phyloP scores from a whole-genome alignment of 2,113 vertebrate species.

The Neopipo cinnamomea region DNA sequence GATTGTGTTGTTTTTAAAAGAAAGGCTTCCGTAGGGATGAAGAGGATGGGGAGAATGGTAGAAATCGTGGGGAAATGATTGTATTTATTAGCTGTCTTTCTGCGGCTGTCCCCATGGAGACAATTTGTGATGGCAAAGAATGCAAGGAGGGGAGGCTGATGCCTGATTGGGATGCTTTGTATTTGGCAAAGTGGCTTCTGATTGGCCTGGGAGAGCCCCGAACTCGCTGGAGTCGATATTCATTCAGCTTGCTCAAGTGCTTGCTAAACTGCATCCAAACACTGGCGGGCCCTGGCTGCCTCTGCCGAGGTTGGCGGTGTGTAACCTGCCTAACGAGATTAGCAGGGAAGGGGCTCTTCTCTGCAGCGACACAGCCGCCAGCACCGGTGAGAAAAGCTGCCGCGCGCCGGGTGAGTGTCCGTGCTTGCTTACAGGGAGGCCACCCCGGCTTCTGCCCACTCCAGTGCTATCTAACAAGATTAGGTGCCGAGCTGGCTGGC shows the following conservation, averaged over 20 bases:
- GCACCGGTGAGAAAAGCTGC: conserved; percentile 23
- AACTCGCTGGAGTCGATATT: conserved; percentile 93
- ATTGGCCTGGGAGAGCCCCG: conserved; percentile 95
- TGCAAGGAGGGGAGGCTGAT: conserved; percentile 90
- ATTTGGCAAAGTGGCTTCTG: conserved; percentile 93
- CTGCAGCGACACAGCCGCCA: conserved; percentile 4
- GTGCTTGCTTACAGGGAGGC: conserved; percentile 10
- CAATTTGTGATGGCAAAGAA: conserved; percentile 98
- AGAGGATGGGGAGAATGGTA: conserved; percentile 57
- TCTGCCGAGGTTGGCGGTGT: conserved; percentile 69
- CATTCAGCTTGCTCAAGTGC: conserved; percentile 95
- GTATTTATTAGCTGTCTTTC: conserved; percentile 86
- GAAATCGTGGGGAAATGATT: conserved; percentile 76
- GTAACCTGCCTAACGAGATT: conserved; percentile 75
- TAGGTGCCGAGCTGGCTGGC: not conserved
- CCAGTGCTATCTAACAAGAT: conserved; percentile 46
- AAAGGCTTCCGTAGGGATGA: not conserved
- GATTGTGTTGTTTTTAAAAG: conserved; percentile 1
- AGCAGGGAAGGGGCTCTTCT: conserved; percentile 60
- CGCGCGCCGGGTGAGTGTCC: conserved; percentile 12
- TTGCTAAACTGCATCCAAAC: conserved; percentile 74
- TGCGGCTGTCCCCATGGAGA: conserved; percentile 92
- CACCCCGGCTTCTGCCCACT: conserved; percentile 20
- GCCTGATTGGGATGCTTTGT: conserved; percentile 96
- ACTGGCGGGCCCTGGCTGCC: conserved; percentile 54